A percentile compares a stretch with the other conserved stretches of the same genome.
These are phyloP conservation scores for Cyanocitta stelleri DNA, from an alignment of 2,113 vertebrate genomes.

Conservation along the genomic window DNA sequence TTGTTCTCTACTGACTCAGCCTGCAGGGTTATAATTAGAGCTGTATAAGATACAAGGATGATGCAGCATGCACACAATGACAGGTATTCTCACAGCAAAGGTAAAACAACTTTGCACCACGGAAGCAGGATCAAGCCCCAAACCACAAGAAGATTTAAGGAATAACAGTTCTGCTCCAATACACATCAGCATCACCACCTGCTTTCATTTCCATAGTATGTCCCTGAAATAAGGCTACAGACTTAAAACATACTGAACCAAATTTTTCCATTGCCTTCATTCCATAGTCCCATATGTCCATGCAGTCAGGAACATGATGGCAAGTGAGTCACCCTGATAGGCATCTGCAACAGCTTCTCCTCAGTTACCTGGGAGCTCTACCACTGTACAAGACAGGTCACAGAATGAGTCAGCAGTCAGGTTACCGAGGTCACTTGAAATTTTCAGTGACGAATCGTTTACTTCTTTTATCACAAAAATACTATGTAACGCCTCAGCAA, in stretches of 20 bases:
- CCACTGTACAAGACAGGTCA: neutral
- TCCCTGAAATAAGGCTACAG: neutral
- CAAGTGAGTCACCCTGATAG: neutral
- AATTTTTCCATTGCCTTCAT: neutral
- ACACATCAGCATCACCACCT: neutral
- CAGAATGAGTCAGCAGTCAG: neutral
- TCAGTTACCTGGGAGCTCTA: neutral
- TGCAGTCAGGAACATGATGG: neutral
- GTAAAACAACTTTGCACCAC: neutral
- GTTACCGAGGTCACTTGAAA: neutral
- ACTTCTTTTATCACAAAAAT: neutral
- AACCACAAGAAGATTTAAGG: neutral
- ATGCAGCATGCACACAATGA: neutral
- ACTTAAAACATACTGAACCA: neutral
- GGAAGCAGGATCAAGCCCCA: neutral
- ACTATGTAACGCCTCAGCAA: neutral
- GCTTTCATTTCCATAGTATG: neutral
- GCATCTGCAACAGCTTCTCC: neutral
- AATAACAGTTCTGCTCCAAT: neutral
- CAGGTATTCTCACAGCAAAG: neutral
- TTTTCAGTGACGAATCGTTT: neutral
- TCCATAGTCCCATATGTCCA: rapidly evolving
- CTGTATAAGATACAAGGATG: neutral
- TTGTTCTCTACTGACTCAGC: neutral
- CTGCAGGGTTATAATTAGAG: neutral